phyloP scores from a whole-genome alignment of 2,797 vertebrate genomes.

The Rhabdophis nuchalis region DNA sequence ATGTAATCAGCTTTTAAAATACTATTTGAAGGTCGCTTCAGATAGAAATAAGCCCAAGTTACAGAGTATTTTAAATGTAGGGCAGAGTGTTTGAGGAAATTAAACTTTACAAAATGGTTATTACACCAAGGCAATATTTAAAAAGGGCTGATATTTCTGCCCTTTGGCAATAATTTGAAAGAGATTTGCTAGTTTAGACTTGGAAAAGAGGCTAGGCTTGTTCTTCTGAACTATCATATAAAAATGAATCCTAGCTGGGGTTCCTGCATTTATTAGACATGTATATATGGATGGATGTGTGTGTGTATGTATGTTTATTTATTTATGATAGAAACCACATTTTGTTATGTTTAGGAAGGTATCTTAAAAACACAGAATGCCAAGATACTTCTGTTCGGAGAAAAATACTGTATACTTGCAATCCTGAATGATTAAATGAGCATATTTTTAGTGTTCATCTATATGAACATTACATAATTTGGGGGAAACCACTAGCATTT shows the following conservation, averaged over 20 bases:
- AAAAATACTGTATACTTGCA: background rate
- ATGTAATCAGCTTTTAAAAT: slow-evolving; percentile 36
- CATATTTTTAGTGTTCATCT: slow-evolving; percentile 7
- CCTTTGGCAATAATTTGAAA: background rate
- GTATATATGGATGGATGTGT: background rate
- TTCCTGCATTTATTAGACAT: background rate
- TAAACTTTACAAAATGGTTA: slow-evolving; percentile 17
- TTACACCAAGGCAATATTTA: slow-evolving; percentile 13
- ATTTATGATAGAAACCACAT: background rate
- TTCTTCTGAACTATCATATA: background rate
- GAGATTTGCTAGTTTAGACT: background rate
- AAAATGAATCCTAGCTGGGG: background rate
- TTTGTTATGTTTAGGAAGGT: background rate
- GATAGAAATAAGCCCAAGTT: slow-evolving; percentile 23
- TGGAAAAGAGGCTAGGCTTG: background rate
- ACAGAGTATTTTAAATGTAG: slow-evolving; percentile 20
- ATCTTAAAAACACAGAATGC: background rate
- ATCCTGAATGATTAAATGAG: background rate
- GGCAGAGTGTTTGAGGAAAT: slow-evolving; percentile 9
- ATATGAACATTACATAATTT: background rate
- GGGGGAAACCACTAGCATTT: background rate
- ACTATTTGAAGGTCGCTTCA: slow-evolving; percentile 8
- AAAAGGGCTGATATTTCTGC: slow-evolving; percentile 1
- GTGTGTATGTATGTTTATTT: background rate
- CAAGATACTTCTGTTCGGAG: background rate